Conservation (phyloP, 2,113 vertebrate genomes). For the Muntiacus muntjak region DNA sequence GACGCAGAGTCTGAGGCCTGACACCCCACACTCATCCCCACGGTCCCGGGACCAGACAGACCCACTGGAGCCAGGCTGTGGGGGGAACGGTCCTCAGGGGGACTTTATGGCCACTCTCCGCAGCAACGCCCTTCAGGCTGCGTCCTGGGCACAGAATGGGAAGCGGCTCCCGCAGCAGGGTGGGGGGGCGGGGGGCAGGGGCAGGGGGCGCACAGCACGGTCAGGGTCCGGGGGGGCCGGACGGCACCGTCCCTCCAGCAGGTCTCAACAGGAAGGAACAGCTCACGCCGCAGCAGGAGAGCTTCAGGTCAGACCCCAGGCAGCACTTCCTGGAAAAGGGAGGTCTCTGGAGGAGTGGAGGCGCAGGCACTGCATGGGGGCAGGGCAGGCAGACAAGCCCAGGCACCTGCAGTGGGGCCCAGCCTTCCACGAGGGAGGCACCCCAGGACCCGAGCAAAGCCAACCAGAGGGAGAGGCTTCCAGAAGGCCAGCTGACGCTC, state of each 20-base stretch:
- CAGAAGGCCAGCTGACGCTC: accelerated
- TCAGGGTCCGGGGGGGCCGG: accelerated
- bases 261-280: neutral
- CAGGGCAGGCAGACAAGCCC: neutral
- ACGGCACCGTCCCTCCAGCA: accelerated
- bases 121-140: neutral
- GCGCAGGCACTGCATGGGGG: neutral
- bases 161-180: neutral
- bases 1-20: neutral
- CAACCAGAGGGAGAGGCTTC: neutral
- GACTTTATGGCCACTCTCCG: conserved; percentile 33
- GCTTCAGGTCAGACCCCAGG: neutral
- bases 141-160: accelerated
- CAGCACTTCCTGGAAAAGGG: neutral
- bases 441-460: neutral
- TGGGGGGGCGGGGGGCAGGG: neutral
- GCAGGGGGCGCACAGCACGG: neutral
- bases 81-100: neutral
- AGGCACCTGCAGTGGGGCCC: neutral
- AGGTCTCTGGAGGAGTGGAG: neutral
- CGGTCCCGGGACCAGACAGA: neutral
- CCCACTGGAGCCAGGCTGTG: neutral
- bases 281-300: accelerated
- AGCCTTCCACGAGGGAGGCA: neutral
- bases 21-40: neutral